A percentile compares a stretch with the other conserved stretches of the same genome.
Conservation (phyloP, 2,888 invertebrate genomes). For the Ethmia dodecea region DNA sequence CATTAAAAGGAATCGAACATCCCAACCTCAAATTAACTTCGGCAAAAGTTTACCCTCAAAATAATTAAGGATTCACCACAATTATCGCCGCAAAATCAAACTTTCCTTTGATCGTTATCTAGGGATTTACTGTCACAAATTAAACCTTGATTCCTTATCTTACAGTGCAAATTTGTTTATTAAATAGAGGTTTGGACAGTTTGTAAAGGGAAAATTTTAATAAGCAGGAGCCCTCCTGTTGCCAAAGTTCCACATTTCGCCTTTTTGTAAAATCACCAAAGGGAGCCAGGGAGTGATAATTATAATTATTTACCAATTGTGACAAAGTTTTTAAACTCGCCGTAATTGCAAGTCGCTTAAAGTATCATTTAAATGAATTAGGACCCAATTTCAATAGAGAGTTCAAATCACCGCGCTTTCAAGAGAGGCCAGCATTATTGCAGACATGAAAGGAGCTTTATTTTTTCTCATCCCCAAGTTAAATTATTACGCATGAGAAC, state of each 20-base stretch:
- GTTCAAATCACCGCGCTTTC: conserved; percentile 39
- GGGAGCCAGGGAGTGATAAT: conserved; percentile 60
- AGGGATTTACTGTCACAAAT: conserved; percentile 31
- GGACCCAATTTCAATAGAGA: conserved; percentile 51
- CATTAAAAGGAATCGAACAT: conserved; percentile 71
- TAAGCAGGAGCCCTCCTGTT: conserved; percentile 54
- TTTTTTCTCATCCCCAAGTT: conserved; percentile 55
- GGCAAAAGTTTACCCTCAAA: conserved; percentile 75
- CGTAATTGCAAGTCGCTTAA: conserved; percentile 63
- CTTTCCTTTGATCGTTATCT: conserved; percentile 69
- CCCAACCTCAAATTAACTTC: conserved; percentile 70
- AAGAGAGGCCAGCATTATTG: conserved; percentile 45
- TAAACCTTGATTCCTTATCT: conserved; percentile 34
- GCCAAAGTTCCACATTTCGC: conserved; percentile 65
- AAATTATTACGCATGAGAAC: conserved; percentile 63
- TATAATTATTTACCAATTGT: conserved; percentile 76
- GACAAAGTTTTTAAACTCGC: conserved; percentile 54
- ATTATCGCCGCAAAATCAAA: conserved; percentile 76
- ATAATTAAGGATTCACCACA: conserved; percentile 77
- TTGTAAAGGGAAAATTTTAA: conserved; percentile 63
- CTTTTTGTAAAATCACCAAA: conserved; percentile 69
- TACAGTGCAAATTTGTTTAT: conserved; percentile 37
- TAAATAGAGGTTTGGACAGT: conserved; percentile 34
- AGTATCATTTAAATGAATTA: conserved; percentile 68
- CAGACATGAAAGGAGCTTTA: conserved; percentile 44